A percentile compares a stretch with the other conserved stretches of the same genome.
phyloP scores from a whole-genome alignment of 2,797 vertebrate genomes.

The Huso huso region DNA sequence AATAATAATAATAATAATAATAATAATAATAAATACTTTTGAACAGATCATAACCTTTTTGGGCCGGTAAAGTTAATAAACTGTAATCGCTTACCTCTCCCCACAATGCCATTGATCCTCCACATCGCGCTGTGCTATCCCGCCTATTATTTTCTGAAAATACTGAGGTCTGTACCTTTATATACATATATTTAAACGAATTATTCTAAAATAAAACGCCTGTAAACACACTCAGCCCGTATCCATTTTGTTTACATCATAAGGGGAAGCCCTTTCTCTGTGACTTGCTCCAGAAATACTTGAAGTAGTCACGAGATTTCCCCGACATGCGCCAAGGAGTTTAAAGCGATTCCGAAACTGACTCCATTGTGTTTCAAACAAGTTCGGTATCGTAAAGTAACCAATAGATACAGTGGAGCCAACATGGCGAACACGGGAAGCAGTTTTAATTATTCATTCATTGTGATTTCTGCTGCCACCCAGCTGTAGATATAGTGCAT shows the following conservation, averaged over 20 bases:
- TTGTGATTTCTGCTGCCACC: neutral
- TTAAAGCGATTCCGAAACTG: neutral
- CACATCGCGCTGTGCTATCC: slow-evolving; percentile 44
- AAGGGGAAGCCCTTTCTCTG: neutral
- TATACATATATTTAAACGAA: too few relatives aligned
- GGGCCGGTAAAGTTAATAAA: too few relatives aligned
- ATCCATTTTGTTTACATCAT: slow-evolving; percentile 6
- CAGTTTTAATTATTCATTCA: neutral
- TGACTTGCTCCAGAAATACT: neutral
- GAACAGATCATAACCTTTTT: too few relatives aligned
- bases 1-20: too few relatives aligned
- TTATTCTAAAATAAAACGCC: too few relatives aligned
- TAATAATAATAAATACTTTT: too few relatives aligned
- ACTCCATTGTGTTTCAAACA: neutral
- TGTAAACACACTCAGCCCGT: neutral
- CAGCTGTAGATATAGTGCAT: neutral
- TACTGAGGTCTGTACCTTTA: too few relatives aligned
- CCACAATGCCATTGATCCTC: slow-evolving; percentile 50
- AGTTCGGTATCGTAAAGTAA: too few relatives aligned
- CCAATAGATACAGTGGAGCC: neutral
- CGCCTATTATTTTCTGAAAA: neutral
- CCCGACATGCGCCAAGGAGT: neutral
- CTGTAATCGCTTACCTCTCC: slow-evolving; percentile 48
- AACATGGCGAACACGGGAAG: neutral
- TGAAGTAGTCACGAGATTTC: slow-evolving; percentile 13